phyloP scores from a whole-genome alignment of 2,888 invertebrate species.

The Euclidia mi region DNA sequence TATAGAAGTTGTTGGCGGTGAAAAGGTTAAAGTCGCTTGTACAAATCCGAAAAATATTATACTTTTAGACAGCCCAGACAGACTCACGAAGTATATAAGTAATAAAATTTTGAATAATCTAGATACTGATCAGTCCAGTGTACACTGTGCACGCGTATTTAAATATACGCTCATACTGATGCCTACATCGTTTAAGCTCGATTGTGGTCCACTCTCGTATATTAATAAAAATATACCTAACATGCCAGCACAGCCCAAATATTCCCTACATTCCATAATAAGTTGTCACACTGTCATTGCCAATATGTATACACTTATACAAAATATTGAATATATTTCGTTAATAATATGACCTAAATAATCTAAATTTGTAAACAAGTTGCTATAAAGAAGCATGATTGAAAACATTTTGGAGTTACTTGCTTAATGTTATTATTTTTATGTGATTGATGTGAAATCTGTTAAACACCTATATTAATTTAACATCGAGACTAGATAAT shows the following conservation, averaged over 20 bases:
- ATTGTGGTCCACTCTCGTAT: conserved; percentile 24
- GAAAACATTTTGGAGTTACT: too few relatives aligned
- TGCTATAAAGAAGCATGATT: too few relatives aligned
- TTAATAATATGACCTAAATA: too few relatives aligned
- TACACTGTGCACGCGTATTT: background rate
- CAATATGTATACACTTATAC: too few relatives aligned
- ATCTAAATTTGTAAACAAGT: too few relatives aligned
- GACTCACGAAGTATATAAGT: background rate
- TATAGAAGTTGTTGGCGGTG: too few relatives aligned
- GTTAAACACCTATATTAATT: background rate
- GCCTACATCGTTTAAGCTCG: conserved; percentile 20
- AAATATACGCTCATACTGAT: conserved; percentile 4
- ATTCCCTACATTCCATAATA: background rate
- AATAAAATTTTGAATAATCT: background rate
- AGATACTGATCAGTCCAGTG: conserved; percentile 15
- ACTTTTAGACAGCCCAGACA: background rate
- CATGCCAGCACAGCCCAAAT: conserved; percentile 16
- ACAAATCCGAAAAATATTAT: background rate
- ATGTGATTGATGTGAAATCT: too few relatives aligned
- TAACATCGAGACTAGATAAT: conserved; percentile 5
- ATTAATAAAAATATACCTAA: background rate
- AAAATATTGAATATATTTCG: too few relatives aligned
- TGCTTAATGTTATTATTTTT: too few relatives aligned
- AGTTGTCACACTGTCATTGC: background rate
- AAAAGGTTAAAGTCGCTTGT: too few relatives aligned